Evolutionary conservation across 2,113 vertebrate species (phyloP).

Genomic region (Fukomys damarensis): DNA sequence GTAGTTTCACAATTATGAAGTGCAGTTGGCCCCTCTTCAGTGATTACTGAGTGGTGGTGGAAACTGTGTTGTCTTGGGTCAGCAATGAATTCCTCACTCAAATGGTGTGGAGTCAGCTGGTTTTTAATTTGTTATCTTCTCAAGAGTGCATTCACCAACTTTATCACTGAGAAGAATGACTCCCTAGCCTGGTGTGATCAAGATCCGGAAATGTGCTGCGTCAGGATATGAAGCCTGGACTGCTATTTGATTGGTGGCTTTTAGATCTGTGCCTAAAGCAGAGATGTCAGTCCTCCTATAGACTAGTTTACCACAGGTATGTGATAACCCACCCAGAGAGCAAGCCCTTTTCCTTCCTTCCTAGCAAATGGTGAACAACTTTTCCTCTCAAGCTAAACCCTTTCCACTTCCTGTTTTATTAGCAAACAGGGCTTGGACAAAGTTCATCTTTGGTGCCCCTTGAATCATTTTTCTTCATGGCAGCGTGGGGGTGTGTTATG

Average conservation of each 20-base stretch:
- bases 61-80: constrained; percentile 86
- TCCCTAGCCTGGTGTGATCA: constrained; percentile 87
- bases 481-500: neutral
- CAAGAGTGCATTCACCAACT: constrained; percentile 87
- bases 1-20: constrained; percentile 67
- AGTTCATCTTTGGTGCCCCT: neutral
- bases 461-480: neutral
- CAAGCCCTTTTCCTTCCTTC: constrained; percentile 44
- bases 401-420: neutral
- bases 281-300: constrained; percentile 68
- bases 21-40: constrained; percentile 73
- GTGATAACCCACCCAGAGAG: constrained; percentile 9
- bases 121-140: constrained; percentile 90
- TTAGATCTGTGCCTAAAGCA: constrained; percentile 82
- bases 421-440: neutral
- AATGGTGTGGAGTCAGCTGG: constrained; percentile 88
- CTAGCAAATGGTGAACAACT: constrained; percentile 27
- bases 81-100: constrained; percentile 85
- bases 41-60: constrained; percentile 81
- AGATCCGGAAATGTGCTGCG: constrained; percentile 85
- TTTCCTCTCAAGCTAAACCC: constrained; percentile 32
- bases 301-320: constrained; percentile 64
- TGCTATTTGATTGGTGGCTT: constrained; percentile 81
- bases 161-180: constrained; percentile 87
- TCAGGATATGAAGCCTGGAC: constrained; percentile 80